These are phyloP conservation scores for Natrix natrix DNA, from an alignment of 2,797 vertebrate species.

Conservation along the genomic window DNA sequence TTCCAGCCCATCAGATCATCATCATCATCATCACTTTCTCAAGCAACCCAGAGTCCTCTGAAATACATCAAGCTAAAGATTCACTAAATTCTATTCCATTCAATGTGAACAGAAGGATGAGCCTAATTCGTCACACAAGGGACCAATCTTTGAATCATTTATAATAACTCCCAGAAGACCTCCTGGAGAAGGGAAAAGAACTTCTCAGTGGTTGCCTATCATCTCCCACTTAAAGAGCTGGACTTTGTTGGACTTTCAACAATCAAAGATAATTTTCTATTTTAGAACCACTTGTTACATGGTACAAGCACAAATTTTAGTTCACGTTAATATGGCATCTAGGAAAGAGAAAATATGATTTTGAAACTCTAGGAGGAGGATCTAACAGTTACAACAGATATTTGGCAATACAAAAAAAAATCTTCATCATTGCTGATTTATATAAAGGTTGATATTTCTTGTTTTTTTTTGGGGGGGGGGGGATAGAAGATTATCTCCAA, in stretches of 20 bases:
- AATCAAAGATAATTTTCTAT: not conserved
- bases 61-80: not conserved
- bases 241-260: not conserved
- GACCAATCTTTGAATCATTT: no score
- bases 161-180: no score
- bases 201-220: not conserved
- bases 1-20: not conserved
- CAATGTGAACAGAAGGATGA: not conserved
- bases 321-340: not conserved
- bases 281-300: not conserved
- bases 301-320: not conserved
- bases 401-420: no score
- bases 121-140: not conserved
- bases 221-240: not conserved
- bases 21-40: not conserved
- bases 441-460: no score
- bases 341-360: no score
- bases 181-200: not conserved
- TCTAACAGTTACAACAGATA: no score
- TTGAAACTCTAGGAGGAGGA: no score
- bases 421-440: no score
- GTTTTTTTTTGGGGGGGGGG: no score
- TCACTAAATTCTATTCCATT: not conserved
- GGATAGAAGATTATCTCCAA: no score
- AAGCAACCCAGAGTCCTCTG: not conserved